A percentile compares a stretch with the other conserved stretches of the same genome.
These are phyloP conservation scores for Conistra vaccinii DNA, from an alignment of 2,888 invertebrate species.

Conservation along the genomic window DNA sequence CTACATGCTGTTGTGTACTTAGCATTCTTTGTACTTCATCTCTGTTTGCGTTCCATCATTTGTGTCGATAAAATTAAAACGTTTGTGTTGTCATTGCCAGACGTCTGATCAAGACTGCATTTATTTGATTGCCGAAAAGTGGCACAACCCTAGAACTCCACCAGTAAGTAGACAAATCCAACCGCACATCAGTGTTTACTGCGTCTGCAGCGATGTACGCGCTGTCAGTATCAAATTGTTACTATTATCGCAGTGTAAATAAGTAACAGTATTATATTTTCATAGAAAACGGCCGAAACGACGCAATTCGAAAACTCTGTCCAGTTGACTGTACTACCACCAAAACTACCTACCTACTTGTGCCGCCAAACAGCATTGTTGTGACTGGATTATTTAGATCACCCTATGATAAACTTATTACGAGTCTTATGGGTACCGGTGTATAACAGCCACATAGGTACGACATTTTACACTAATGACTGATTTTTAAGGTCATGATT, in stretches of 20 bases:
- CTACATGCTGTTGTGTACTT: constrained; percentile 32
- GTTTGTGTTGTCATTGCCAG: constrained; percentile 4
- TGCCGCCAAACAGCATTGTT: neutral
- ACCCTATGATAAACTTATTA: too few species aligned
- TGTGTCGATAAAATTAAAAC: constrained; percentile 15
- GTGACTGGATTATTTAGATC: too few species aligned
- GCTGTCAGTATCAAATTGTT: neutral
- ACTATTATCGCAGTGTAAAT: too few species aligned
- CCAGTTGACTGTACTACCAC: too few species aligned
- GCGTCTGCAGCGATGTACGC: neutral
- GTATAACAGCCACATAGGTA: too few species aligned
- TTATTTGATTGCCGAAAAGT: neutral
- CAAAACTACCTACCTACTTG: too few species aligned
- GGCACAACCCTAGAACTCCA: neutral
- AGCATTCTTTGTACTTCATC: constrained; percentile 25
- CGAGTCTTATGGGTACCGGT: too few species aligned
- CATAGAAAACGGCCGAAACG: too few species aligned
- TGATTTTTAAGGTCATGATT: too few species aligned
- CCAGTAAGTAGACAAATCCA: neutral
- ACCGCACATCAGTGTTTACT: neutral
- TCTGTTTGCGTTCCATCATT: constrained; percentile 29
- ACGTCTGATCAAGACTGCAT: neutral
- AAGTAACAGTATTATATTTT: too few species aligned
- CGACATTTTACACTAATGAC: too few species aligned
- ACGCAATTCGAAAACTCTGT: too few species aligned